Evolutionary conservation across 2,888 invertebrate species (phyloP), one percentile per base, ranked within the genome.

Genomic region (Tachina grossa): DNA sequence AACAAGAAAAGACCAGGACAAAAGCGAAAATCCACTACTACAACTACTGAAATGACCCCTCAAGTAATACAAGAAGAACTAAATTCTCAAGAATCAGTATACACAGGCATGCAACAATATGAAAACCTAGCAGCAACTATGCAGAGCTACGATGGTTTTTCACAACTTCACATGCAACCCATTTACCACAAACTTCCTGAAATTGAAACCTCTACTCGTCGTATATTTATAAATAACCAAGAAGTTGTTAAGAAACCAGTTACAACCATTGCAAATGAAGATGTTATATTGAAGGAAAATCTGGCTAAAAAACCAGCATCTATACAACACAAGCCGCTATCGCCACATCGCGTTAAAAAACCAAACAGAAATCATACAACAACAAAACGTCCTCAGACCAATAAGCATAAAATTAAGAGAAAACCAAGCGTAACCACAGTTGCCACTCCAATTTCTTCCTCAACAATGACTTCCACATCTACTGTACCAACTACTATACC

Each of bases 61-160:
- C 89, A 89, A 83, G 88, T 88, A 55, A 89, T 91, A 45, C 90
- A 90, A 53, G 90, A 91, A 80, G 91, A 91, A 31, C 78, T 91
- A 4, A 90, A 89, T 75, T 91, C 91, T 8, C 82, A 90, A 78
- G 91, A 91, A 76, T 92, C 91, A 0, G 91, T 91, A 2, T 91
- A 91, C 47, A 91, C 92, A 4, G 91, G 92, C 22, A 91, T 91
- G 53, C 90, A 91, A 47, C 91, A 91, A 66, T 91, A 91, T 85
- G 91, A 92, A 39, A 89, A 89, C 78, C 83, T 90, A 6, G 89
- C 91, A 0, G 89, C 91, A 55, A 89, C 88, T 55, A 88, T 91
- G 89, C 90, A 89, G 0, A 88, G 89, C 63, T 91, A 90, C 22
- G 89, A 91, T n/a, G 87, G 86, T 0, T 87, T 89, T 43, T 86